These are phyloP conservation scores for Coptodon rendalli DNA, from an alignment of 2,113 vertebrate genomes.

Conservation along the genomic window DNA sequence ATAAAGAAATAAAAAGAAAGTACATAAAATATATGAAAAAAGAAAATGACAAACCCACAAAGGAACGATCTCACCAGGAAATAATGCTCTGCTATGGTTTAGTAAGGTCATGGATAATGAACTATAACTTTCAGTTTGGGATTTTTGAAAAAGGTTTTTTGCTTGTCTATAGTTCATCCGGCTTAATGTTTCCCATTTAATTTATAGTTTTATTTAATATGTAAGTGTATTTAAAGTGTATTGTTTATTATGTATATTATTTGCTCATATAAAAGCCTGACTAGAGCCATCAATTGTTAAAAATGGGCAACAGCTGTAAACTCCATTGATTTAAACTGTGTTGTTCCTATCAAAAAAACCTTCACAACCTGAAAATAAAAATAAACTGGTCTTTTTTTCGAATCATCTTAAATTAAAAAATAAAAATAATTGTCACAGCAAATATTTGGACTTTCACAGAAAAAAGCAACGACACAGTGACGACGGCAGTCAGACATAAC, in stretches of 20 bases:
- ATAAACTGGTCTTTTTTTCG: rapidly evolving
- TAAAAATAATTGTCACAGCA: background rate
- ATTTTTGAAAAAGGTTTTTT: background rate
- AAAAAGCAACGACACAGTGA: background rate
- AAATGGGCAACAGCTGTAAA: background rate
- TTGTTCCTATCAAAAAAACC: background rate
- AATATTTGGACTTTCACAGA: background rate
- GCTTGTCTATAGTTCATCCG: background rate
- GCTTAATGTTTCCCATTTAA: background rate
- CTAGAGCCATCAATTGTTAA: background rate
- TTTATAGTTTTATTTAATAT: background rate
- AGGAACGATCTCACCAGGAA: background rate
- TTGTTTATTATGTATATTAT: background rate
- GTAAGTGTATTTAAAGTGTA: background rate
- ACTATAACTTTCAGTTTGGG: background rate
- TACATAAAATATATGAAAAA: background rate
- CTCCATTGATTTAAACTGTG: background rate
- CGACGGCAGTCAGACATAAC: rapidly evolving
- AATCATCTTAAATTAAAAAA: background rate
- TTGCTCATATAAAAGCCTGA: background rate
- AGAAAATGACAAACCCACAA: background rate
- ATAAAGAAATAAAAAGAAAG: background rate
- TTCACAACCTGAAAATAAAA: background rate
- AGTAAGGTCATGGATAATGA: background rate
- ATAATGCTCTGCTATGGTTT: background rate